Evolutionary conservation across 2,113 vertebrate genomes (phyloP).

Genomic region (Pangasianodon gigas): DNA sequence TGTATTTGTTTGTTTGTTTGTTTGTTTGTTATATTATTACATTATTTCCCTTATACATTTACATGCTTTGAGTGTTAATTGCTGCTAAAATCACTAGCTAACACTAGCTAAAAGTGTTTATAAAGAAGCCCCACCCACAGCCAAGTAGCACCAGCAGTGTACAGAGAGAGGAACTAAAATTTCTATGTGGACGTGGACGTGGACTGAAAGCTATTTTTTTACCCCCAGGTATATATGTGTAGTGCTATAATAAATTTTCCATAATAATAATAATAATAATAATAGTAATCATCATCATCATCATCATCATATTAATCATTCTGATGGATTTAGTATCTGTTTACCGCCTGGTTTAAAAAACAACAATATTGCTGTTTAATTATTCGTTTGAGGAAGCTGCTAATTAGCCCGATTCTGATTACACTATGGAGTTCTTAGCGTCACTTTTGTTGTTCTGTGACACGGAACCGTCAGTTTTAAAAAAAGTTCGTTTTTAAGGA

Average conservation of each 20-base stretch:
- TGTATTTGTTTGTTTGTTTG: no score
- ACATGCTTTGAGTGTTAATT: no score
- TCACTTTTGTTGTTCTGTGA: background rate
- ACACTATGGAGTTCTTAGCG: background rate
- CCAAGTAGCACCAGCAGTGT: background rate
- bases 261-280: background rate
- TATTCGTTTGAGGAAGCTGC: background rate
- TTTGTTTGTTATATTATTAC: no score
- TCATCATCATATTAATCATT: background rate
- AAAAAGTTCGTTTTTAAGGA: background rate
- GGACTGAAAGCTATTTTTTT: background rate
- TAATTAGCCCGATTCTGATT: background rate
- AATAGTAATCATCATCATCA: background rate
- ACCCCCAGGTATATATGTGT: background rate
- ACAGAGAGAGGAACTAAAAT: background rate
- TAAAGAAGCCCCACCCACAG: background rate
- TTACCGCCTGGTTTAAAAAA: background rate
- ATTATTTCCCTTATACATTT: no score
- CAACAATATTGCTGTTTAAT: background rate
- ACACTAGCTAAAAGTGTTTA: background rate
- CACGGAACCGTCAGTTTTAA: background rate
- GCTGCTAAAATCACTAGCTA: background rate
- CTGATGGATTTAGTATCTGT: background rate
- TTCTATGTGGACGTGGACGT: background rate
- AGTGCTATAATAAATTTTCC: background rate